Evolutionary conservation across 2,888 invertebrate genomes (phyloP).

Genomic region (Volucella inanis): DNA sequence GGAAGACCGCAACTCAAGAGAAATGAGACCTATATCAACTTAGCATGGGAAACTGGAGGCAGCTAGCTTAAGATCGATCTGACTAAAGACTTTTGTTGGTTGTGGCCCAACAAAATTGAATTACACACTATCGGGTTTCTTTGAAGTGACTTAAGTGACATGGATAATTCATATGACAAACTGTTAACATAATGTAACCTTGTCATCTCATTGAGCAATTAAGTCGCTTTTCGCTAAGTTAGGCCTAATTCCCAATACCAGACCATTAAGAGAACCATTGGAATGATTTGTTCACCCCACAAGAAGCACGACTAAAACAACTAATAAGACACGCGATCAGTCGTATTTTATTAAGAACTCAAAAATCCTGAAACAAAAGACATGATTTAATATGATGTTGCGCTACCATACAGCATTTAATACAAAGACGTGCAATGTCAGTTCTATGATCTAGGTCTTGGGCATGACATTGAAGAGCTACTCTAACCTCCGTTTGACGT

Average conservation of each 20-base stretch:
- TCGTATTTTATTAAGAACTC: conserved; percentile 50
- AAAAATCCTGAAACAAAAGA: conserved; percentile 43
- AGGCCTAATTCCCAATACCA: conserved; percentile 35
- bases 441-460: conserved; percentile 68
- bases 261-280: conserved; percentile 16
- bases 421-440: conserved; percentile 54
- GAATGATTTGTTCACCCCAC: conserved; percentile 39
- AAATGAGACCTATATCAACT: too few relatives aligned
- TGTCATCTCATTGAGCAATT: conserved; percentile 68
- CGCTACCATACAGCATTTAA: conserved; percentile 36
- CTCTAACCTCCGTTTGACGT: conserved; percentile 58
- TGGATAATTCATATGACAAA: conserved; percentile 27
- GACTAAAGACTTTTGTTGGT: too few relatives aligned
- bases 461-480: conserved; percentile 70
- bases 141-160: background rate
- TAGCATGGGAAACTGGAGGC: too few relatives aligned
- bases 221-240: conserved; percentile 38
- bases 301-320: conserved; percentile 44
- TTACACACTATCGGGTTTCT: too few relatives aligned
- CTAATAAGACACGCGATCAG: conserved; percentile 26
- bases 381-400: conserved; percentile 63
- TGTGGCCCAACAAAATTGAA: too few relatives aligned
- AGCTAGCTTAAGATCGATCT: too few relatives aligned
- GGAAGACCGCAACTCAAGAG: too few relatives aligned
- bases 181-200: conserved; percentile 56